Evolutionary conservation across 2,797 vertebrate species (phyloP), one percentile per base, ranked within the genome.

Genomic region (Tachyglossus aculeatus): DNA sequence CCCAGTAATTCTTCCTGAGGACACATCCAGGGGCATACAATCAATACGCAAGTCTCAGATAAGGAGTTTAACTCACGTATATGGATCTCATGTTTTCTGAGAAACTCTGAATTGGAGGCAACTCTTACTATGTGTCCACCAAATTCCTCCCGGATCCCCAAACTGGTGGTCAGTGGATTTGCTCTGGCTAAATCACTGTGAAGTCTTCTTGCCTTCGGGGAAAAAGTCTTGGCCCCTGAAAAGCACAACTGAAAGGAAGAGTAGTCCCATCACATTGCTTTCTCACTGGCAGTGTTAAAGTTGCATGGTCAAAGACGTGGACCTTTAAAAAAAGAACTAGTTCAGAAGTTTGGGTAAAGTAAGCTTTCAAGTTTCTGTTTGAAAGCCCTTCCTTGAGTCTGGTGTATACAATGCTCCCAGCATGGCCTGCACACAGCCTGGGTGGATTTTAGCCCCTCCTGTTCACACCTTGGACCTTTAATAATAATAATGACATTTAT

Each of bases 261-360:
- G 3, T 15, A 37, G 13, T 19, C 7, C 6, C 37, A 19, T 25
- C 25, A 24, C n/a, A 31, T 48, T 29, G n/a, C 27, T 48, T 48
- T 27, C 15, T 48, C 18, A 48, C 27, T 24, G 15, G 29, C 16
- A n/a, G n/a, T 48, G 16, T 31, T 29, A 27, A 48, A 48, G 45
- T 24, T 48, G 25, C 27, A 29, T 31, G 27, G 9, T 31, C 31
- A 48, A 48, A 7, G 54, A 34, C 9, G 3, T 4, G 39, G 22
- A 7, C 14, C 11, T 16, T 18, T 48, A n/a, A 24, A 52, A 34
- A 43, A 43, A 9, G 19, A 48, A 18, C 22, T 3, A 36, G 24
- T 33, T 32, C 43, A 68, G 67, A 84, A 71, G 36, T 13, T 64
- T 66, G 12, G 14, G 56, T 60, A 66, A 54, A 33, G 21, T 31